A percentile compares a stretch with the other conserved stretches of the same genome.
Evolutionary conservation across 1,140 invertebrate genomes (phyloP).

Genomic region (Papilio aristodemus): DNA sequence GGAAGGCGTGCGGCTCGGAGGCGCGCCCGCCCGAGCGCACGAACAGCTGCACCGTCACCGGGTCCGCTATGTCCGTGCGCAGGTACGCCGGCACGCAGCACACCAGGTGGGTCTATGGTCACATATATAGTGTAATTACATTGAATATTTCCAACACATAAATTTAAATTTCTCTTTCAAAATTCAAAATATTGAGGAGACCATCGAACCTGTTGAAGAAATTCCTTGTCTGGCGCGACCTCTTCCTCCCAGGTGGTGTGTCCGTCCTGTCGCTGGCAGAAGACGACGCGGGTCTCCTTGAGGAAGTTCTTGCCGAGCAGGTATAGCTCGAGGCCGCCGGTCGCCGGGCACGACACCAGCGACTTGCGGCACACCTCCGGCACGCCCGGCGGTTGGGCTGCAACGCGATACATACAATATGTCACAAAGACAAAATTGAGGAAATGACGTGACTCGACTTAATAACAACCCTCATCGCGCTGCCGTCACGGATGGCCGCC

Average conservation of each 20-base stretch:
- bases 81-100: conserved; percentile 93
- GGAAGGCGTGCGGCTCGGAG: conserved; percentile 93
- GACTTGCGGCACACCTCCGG: conserved; percentile 98
- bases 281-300: conserved; percentile 95
- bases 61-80: conserved; percentile 83
- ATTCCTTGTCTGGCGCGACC: conserved; percentile 91
- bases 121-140: conserved; percentile 9
- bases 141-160: too few relatives aligned
- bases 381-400: conserved; percentile 96
- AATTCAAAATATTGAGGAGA: neutral
- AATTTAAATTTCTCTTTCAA: too few relatives aligned
- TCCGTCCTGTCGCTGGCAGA: conserved; percentile 85
- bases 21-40: conserved; percentile 93
- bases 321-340: conserved; percentile 94
- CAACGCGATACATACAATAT: conserved; percentile 33
- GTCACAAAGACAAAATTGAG: conserved; percentile 38
- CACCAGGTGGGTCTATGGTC: conserved; percentile 92
- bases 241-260: conserved; percentile 87
- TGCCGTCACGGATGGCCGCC: too few relatives aligned
- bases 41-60: conserved; percentile 87
- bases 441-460: too few relatives aligned
- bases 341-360: conserved; percentile 87
- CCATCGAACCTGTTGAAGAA: conserved; percentile 85
- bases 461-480: too few relatives aligned
- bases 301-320: conserved; percentile 98